phyloP scores from a whole-genome alignment of 1,140 invertebrate genomes.

The Heliconius congener region DNA sequence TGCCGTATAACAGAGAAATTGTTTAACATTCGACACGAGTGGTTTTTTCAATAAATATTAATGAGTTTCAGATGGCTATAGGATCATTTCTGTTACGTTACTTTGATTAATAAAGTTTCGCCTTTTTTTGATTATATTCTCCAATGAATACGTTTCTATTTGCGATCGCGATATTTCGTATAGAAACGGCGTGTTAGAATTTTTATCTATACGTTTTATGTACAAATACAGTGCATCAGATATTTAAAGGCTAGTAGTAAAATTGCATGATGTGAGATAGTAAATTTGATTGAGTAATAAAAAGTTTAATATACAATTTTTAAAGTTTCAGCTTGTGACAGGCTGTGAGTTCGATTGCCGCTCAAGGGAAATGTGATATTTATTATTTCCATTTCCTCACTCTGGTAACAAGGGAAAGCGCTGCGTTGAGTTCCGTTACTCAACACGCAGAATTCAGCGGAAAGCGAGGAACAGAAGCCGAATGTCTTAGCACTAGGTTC shows the following conservation, averaged over 20 bases:
- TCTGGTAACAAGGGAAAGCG: too few species aligned
- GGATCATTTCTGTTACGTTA: constrained; percentile 60
- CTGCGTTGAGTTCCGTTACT: too few species aligned
- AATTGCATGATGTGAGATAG: neutral
- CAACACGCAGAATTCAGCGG: too few species aligned
- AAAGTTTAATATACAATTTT: too few species aligned
- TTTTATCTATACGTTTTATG: constrained; percentile 7
- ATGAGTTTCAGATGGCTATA: constrained; percentile 65
- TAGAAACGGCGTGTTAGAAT: neutral
- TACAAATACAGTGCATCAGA: neutral
- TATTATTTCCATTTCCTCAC: too few species aligned
- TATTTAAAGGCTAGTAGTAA: neutral
- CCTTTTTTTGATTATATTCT: constrained; percentile 34
- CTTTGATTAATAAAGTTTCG: constrained; percentile 73
- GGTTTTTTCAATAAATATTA: constrained; percentile 79
- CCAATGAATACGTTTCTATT: constrained; percentile 29
- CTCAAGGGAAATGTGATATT: too few species aligned
- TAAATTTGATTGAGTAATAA: neutral
- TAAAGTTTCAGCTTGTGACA: too few species aligned
- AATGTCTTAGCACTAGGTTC: too few species aligned
- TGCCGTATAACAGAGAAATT: constrained; percentile 71
- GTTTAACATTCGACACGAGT: constrained; percentile 70
- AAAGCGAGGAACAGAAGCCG: too few species aligned
- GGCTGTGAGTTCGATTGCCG: too few species aligned
- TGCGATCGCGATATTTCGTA: neutral